Percentiles rank a stretch among this genome's conserved stretches.
Conservation (phyloP, 2,797 vertebrate species). For the Lates japonicus region DNA sequence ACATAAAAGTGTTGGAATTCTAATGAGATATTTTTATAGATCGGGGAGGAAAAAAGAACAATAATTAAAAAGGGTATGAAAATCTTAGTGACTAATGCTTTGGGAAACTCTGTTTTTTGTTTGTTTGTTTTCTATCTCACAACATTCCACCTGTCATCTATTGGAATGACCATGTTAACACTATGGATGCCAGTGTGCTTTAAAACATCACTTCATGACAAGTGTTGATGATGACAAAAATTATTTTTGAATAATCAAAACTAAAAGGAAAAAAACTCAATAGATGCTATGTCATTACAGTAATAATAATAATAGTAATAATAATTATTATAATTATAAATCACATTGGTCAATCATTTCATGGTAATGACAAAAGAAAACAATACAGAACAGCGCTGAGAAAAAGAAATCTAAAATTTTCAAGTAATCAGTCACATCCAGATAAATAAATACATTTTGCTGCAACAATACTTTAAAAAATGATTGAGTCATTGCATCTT, state of each 20-base stretch:
- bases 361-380: slow-evolving; percentile 75
- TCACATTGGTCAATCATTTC: slow-evolving; percentile 75
- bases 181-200: slow-evolving; percentile 62
- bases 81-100: slow-evolving; percentile 36
- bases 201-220: slow-evolving; percentile 64
- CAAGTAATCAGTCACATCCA: slow-evolving; percentile 88
- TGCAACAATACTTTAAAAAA: slow-evolving; percentile 81
- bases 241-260: slow-evolving; percentile 41
- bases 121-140: slow-evolving; percentile 40
- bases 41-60: neutral
- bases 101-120: slow-evolving; percentile 45
- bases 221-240: slow-evolving; percentile 50
- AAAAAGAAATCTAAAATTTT: slow-evolving; percentile 78
- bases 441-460: slow-evolving; percentile 88
- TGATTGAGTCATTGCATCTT: slow-evolving; percentile 80
- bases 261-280: slow-evolving; percentile 39
- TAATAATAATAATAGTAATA: slow-evolving; percentile 55
- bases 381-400: slow-evolving; percentile 81
- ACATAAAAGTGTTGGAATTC: neutral
- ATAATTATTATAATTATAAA: slow-evolving; percentile 54
- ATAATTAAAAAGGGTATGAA: neutral
- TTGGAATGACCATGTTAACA: slow-evolving; percentile 59
- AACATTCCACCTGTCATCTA: slow-evolving; percentile 51
- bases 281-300: slow-evolving; percentile 63
- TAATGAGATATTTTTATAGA: neutral